Conservation (phyloP, 2,888 invertebrate species). For the Leptinotarsa haldemani region DNA sequence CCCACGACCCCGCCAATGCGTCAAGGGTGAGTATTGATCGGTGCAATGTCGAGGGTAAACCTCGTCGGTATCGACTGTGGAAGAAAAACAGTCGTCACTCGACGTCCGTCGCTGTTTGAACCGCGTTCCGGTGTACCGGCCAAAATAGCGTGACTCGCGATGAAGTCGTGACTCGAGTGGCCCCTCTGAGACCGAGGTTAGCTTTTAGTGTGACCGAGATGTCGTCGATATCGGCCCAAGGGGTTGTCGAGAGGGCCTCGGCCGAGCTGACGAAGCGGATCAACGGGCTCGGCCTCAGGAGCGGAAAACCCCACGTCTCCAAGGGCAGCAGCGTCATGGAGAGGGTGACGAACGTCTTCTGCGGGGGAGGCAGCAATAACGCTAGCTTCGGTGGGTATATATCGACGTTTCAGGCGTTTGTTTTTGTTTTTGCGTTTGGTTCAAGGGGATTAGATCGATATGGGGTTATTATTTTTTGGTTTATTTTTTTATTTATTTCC, state of each 20-base stretch:
- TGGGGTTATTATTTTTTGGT: no score
- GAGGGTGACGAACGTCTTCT: conserved; percentile 87
- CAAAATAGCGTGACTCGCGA: conserved; percentile 31
- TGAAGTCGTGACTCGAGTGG: conserved; percentile 4
- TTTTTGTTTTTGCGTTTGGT: no score
- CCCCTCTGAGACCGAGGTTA: conserved; percentile 25
- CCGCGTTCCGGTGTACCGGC: background rate
- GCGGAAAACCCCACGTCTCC: conserved; percentile 64
- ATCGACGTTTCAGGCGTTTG: no score
- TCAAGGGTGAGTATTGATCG: conserved; percentile 46
- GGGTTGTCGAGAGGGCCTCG: conserved; percentile 91
- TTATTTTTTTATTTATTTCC: no score
- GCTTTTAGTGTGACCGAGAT: conserved; percentile 61
- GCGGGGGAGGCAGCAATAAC: conserved; percentile 75
- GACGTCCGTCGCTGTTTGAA: background rate
- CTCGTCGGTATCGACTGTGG: conserved; percentile 37
- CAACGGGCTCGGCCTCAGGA: conserved; percentile 75
- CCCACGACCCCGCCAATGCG: conserved; percentile 32
- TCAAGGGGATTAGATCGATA: no score
- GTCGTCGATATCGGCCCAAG: conserved; percentile 89
- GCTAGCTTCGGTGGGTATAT: conserved; percentile 50
- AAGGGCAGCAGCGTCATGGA: conserved; percentile 83
- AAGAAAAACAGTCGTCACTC: conserved; percentile 35
- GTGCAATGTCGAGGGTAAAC: conserved; percentile 36
- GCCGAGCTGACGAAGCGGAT: conserved; percentile 91